Percentiles rank a stretch among this genome's conserved stretches.
These are phyloP conservation scores for Thyatira batis DNA, from an alignment of 2,888 invertebrate species.

Conservation along the genomic window DNA sequence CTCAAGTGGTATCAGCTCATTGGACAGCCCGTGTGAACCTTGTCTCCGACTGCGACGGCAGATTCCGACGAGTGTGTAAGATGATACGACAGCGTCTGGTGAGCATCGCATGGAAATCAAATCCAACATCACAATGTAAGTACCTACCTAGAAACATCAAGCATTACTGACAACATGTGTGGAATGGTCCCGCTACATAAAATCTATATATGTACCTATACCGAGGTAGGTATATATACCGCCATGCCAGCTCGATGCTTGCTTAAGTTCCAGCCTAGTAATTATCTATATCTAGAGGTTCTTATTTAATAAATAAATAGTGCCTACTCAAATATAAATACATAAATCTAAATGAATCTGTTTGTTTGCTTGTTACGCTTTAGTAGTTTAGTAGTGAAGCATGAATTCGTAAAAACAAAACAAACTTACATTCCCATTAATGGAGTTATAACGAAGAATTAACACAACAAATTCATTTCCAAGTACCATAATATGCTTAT, in stretches of 20 bases:
- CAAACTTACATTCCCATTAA: too few species aligned
- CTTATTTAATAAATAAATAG: too few species aligned
- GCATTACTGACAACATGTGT: constrained; percentile 61
- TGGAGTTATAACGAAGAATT: too few species aligned
- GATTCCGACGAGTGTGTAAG: constrained; percentile 57
- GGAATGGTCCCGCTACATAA: constrained; percentile 50
- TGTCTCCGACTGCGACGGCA: constrained; percentile 39
- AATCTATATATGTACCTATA: constrained; percentile 5
- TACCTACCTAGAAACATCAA: constrained; percentile 28
- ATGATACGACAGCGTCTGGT: constrained; percentile 72
- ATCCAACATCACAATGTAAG: constrained; percentile 48
- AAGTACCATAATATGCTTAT: too few species aligned
- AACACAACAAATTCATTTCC: too few species aligned
- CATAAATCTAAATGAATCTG: too few species aligned
- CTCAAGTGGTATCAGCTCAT: constrained; percentile 36
- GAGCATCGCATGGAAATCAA: constrained; percentile 65
- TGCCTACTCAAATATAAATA: too few species aligned
- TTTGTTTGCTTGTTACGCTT: too few species aligned
- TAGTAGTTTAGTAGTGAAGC: too few species aligned
- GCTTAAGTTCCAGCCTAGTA: too few species aligned
- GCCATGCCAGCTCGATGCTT: constrained; percentile 10
- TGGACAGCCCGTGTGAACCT: constrained; percentile 71
- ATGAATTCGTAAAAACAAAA: too few species aligned
- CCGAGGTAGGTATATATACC: constrained; percentile 6
- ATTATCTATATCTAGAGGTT: too few species aligned